Evolutionary conservation across 2,888 invertebrate genomes (phyloP).

Genomic region (Agonopterix arenella): DNA sequence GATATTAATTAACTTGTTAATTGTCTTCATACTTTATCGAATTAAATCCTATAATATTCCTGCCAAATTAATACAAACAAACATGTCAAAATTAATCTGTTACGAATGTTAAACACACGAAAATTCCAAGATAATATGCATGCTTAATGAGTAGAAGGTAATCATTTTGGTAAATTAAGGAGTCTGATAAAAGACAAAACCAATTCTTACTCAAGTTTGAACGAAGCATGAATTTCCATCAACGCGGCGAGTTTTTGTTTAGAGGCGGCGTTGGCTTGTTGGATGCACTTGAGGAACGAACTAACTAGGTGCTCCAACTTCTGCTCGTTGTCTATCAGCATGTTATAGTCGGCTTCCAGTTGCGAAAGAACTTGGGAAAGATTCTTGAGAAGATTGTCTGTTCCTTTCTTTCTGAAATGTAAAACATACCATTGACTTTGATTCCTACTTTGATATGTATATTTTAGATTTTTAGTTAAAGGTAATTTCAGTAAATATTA

Average conservation of each 20-base stretch:
- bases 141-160: too few relatives aligned
- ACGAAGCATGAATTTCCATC: conserved; percentile 1
- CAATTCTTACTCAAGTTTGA: conserved; percentile 6
- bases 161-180: too few relatives aligned
- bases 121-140: too few relatives aligned
- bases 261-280: conserved; percentile 3
- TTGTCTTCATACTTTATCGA: not conserved
- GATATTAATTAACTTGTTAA: not conserved
- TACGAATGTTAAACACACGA: too few relatives aligned
- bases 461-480: too few relatives aligned
- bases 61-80: not conserved
- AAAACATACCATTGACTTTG: not conserved
- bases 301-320: conserved; percentile 5
- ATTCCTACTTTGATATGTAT: not conserved
- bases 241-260: conserved; percentile 3
- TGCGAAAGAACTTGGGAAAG: conserved; percentile 4
- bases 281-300: conserved; percentile 6
- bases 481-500: not conserved
- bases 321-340: conserved; percentile 6
- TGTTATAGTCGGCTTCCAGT: conserved; percentile 4
- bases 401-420: conserved; percentile 2
- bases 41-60: not conserved
- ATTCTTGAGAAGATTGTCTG: not conserved
- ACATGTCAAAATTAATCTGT: too few relatives aligned
- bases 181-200: not conserved